Base-by-base conservation (phyloP, 2,113 vertebrate species). In the Antechinus flavipes region DNA sequence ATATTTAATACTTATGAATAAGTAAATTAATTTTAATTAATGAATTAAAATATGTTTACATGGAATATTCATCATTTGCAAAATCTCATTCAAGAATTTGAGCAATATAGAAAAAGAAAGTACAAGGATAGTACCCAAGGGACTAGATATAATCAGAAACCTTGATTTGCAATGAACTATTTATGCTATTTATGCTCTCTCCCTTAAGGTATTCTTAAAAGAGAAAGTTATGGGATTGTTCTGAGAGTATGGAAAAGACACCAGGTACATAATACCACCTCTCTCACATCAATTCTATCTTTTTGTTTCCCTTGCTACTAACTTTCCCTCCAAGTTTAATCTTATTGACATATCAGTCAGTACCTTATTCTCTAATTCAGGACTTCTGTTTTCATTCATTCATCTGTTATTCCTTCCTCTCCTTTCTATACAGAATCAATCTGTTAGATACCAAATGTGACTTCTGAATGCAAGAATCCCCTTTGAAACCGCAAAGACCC, bases 21-120 rank as follows among this genome's bases (percentile, higher is more conserved):
- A 95, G 93, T 42, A 92, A 90, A 93, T 93, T 42, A 90, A 94
- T n/a, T 89, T 91, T 27, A 58, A 84, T n/a, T 84, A 84, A 84
- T 42, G 16, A 42, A 22, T 84, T 23, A 84, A 84, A 68, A 42
- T 84, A 42, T 42, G 42, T 68, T n/a, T 42, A 84, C 6, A 84
- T 19, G 42, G 61, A 68, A 42, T 42, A 42, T 42, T 84, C 42
- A 84, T 2, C 19, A 42, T 42, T 42, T 84, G n/a, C 5, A 84
- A 42, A 84, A 42, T 84, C 19, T 42, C 68, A 84, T 84, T 84
- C 68, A 84, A 84, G n/a, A 84, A 42, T 19, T 84, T 84, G 35
- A 84, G 19, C 35, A 68, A 68, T 14, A 42, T 42, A 84, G 16
- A 68, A 68, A 68, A 68, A 84, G 68, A 84, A 42, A 42, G 19